These are phyloP conservation scores for Cyclophora albipunctata DNA, from an alignment of 2,888 invertebrate species.

Conservation along the genomic window DNA sequence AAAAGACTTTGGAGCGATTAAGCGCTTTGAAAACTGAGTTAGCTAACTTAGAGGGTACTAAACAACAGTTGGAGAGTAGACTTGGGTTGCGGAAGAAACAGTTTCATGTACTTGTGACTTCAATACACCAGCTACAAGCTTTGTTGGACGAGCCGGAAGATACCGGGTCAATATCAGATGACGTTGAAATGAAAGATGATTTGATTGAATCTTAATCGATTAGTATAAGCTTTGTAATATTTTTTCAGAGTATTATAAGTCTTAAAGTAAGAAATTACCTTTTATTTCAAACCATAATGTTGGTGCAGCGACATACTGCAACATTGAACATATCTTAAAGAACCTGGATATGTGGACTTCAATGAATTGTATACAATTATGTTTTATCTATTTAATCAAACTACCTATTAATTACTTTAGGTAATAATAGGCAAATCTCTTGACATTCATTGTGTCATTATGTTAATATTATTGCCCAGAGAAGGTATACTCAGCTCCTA, in stretches of 20 bases:
- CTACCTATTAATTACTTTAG: too few relatives aligned
- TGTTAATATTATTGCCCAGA: too few relatives aligned
- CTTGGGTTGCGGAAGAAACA: constrained; percentile 90
- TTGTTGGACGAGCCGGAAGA: constrained; percentile 84
- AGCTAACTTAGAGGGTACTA: constrained; percentile 79
- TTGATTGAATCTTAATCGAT: constrained; percentile 26
- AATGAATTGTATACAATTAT: too few relatives aligned
- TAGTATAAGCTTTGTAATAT: background rate
- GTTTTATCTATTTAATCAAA: too few relatives aligned
- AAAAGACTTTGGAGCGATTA: constrained; percentile 82
- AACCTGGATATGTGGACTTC: too few relatives aligned
- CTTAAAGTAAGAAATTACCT: background rate
- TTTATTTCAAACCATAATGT: background rate
- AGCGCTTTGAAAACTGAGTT: constrained; percentile 84
- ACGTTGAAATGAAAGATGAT: constrained; percentile 59
- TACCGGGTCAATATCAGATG: constrained; percentile 49
- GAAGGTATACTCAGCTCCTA: too few relatives aligned
- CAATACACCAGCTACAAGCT: constrained; percentile 88
- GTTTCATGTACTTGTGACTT: constrained; percentile 90
- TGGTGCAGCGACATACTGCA: too few relatives aligned
- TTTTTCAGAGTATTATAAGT: background rate
- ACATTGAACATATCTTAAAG: too few relatives aligned
- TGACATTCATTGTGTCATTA: too few relatives aligned
- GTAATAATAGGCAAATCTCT: too few relatives aligned
- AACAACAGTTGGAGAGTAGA: constrained; percentile 83